phyloP scores from a whole-genome alignment of 2,888 invertebrate genomes.

The Pseudococcus viburni region DNA sequence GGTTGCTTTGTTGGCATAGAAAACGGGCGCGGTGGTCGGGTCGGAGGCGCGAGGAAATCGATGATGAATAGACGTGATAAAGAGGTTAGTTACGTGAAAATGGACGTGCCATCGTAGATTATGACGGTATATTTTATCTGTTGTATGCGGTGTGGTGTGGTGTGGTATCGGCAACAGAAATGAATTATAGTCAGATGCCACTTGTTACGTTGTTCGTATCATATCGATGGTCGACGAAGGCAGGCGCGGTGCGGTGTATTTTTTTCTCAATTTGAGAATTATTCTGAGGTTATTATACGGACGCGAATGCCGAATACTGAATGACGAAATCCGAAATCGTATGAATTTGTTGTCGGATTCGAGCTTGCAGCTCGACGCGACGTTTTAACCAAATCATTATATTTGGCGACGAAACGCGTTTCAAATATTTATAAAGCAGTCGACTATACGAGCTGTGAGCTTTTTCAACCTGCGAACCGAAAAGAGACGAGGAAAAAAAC shows the following conservation, averaged over 20 bases:
- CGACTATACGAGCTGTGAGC: neutral
- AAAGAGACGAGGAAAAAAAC: neutral
- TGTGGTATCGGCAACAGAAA: conserved; percentile 14
- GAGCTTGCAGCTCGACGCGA: neutral
- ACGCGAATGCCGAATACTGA: neutral
- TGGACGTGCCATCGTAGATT: conserved; percentile 59
- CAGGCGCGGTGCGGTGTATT: neutral
- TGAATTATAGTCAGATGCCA: conserved; percentile 59
- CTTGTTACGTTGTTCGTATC: neutral
- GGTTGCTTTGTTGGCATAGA: neutral
- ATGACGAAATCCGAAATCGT: neutral
- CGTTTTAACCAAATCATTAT: neutral
- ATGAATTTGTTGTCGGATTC: neutral
- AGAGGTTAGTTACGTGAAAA: conserved; percentile 64
- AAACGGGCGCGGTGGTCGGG: neutral
- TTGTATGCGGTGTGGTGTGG: neutral
- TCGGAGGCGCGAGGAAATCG: neutral
- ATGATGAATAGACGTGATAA: conserved; percentile 63
- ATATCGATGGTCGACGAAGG: too few relatives aligned
- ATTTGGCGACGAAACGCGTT: conserved; percentile 1
- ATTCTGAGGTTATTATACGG: neutral
- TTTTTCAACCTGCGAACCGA: neutral
- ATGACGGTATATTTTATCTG: conserved; percentile 50
- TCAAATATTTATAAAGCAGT: conserved; percentile 13
- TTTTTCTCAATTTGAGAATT: neutral